Conservation (phyloP, 2,113 vertebrate genomes). For the Indri indri region DNA sequence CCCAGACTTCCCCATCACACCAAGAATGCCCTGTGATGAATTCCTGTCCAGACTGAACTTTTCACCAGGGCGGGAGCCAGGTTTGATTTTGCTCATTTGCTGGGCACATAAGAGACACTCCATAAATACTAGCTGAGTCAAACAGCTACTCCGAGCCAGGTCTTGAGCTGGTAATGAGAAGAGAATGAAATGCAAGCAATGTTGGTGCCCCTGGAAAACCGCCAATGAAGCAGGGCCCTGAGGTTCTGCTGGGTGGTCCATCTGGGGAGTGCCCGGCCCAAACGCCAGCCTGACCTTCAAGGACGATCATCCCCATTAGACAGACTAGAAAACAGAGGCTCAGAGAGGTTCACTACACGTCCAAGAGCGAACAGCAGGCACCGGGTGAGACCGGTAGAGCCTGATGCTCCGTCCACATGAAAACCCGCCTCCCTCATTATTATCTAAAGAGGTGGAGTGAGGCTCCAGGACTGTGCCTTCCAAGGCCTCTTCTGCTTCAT, state of each 20-base stretch:
- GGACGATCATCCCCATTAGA: rapidly evolving
- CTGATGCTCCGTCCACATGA: neutral
- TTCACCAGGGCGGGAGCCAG: neutral
- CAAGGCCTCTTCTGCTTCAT: neutral
- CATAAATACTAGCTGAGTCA: neutral
- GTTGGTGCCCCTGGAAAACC: neutral
- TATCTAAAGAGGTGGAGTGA: neutral
- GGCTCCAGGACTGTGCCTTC: too few relatives aligned
- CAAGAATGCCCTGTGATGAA: rapidly evolving
- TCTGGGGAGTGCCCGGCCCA: neutral
- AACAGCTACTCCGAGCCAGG: neutral
- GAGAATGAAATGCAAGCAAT: neutral
- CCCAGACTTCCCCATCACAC: neutral
- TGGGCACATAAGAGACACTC: neutral
- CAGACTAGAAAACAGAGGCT: neutral
- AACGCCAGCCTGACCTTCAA: neutral
- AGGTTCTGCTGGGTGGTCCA: too few relatives aligned
- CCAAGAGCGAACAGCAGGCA: neutral
- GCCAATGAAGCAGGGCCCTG: too few relatives aligned
- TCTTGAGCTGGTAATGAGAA: neutral
- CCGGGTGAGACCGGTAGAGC: neutral
- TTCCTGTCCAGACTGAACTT: neutral
- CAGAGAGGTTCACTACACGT: neutral
- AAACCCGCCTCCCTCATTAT: neutral
- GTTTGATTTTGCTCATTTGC: neutral